These are phyloP conservation scores for Lordiphosa clarofinis DNA, from an alignment of 1,140 invertebrate species.

Conservation along the genomic window DNA sequence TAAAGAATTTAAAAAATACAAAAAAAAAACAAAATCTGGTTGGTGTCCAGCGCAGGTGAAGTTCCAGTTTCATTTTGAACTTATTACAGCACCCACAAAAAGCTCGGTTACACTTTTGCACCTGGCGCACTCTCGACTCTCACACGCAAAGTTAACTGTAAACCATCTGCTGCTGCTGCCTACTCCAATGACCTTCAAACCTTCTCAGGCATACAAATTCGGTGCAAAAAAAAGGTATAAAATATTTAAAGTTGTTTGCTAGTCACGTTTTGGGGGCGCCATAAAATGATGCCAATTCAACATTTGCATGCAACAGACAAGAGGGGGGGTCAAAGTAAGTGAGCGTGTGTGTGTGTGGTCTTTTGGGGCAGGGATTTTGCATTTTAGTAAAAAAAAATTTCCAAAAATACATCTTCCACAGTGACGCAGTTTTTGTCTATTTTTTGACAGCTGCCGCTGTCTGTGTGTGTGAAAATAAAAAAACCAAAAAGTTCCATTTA, in stretches of 20 bases:
- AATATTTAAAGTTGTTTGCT: slow-evolving; percentile 39
- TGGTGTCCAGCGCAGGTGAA: slow-evolving; percentile 44
- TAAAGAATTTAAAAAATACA: slow-evolving; percentile 72
- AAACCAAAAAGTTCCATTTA: slow-evolving; percentile 39
- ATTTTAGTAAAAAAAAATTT: neutral
- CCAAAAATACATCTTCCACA: slow-evolving; percentile 9
- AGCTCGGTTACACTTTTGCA: slow-evolving; percentile 26
- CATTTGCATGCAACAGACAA: slow-evolving; percentile 48
- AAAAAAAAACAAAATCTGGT: slow-evolving; percentile 1
- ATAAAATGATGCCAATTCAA: slow-evolving; percentile 60
- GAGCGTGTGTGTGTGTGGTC: neutral
- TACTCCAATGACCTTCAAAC: slow-evolving; percentile 68
- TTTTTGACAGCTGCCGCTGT: slow-evolving; percentile 35
- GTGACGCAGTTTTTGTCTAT: slow-evolving; percentile 21
- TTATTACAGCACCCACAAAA: slow-evolving; percentile 39
- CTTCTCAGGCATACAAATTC: slow-evolving; percentile 27
- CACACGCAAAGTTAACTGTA: slow-evolving; percentile 29
- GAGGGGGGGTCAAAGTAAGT: neutral
- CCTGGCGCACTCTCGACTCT: slow-evolving; percentile 21
- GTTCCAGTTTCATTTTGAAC: slow-evolving; percentile 23
- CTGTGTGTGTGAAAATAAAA: slow-evolving; percentile 38
- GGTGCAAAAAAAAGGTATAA: slow-evolving; percentile 33
- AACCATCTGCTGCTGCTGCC: slow-evolving; percentile 25
- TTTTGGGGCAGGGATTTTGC: neutral
- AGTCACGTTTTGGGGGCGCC: slow-evolving; percentile 70